Percentiles rank a stretch among this genome's conserved stretches.
phyloP scores from a whole-genome alignment of 1,140 invertebrate species.

The Asbolus verrucosus region DNA sequence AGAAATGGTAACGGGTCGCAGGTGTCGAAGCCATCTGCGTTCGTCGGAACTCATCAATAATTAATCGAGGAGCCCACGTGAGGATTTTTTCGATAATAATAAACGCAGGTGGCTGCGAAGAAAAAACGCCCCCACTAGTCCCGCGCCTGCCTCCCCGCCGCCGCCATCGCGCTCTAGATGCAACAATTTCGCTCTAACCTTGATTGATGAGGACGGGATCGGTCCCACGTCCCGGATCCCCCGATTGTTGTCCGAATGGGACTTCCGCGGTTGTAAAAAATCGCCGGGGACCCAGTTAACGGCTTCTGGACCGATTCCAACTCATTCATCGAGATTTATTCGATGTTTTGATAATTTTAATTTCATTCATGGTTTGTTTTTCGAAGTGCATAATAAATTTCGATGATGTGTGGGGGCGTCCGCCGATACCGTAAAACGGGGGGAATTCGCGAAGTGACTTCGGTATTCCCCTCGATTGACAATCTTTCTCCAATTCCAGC shows the following conservation, averaged over 20 bases:
- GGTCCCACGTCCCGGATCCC: too few relatives aligned
- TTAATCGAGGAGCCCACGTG: slow-evolving; percentile 1
- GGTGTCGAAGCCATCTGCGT: slow-evolving; percentile 5
- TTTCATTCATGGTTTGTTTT: background rate
- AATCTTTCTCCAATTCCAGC: slow-evolving; percentile 53
- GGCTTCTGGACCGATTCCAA: background rate
- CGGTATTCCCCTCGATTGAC: background rate
- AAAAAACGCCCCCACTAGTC: too few relatives aligned
- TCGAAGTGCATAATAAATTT: background rate
- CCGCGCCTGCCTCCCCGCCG: background rate
- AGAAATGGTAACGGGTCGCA: background rate
- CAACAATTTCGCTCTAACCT: too few relatives aligned
- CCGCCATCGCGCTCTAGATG: background rate
- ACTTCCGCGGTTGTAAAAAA: too few relatives aligned
- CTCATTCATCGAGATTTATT: background rate
- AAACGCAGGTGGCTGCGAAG: too few relatives aligned
- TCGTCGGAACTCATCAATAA: slow-evolving; percentile 9
- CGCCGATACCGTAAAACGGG: too few relatives aligned
- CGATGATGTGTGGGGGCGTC: too few relatives aligned
- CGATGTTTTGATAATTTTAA: too few relatives aligned
- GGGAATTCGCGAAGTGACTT: too few relatives aligned
- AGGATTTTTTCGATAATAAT: too few relatives aligned
- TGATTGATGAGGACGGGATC: too few relatives aligned
- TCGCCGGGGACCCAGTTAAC: background rate
- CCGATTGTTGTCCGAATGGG: too few relatives aligned